Base-by-base conservation (phyloP, 2,888 invertebrate genomes). In the Zygaena filipendulae region DNA sequence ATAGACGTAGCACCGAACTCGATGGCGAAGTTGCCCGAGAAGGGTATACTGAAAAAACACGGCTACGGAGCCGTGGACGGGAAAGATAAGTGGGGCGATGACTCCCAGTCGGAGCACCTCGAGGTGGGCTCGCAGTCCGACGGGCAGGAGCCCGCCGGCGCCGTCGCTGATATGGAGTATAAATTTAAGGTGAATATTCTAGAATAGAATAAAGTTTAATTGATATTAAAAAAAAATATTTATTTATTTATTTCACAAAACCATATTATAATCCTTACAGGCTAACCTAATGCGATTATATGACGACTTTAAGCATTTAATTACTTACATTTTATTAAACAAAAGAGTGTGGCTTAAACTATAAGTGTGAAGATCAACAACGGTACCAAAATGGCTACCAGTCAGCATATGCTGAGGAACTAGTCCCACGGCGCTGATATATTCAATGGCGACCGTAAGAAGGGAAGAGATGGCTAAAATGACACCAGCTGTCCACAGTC, bases 41-140 rank as follows among this genome's bases (percentile, higher is more conserved):
- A 94, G 75, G 95, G 95, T 34, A 95, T 95, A 62, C 84, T 95
- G 57, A 95, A 95, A 84, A 94, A 93, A 75, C 87, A 87, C 51
- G 91, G 91, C 48, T 88, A 91, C 47, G 87, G 89, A 46, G 86
- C 88, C 48, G 82, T 86, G 47, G 87, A 88, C 48, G 84, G 84
- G 43, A 89, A 88, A 60, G 88, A 88, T 50, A 87, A 86, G 58
- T 90, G 89, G 90, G 85, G 83, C 8, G 87, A 87, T 33, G 86
- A 86, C 56, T 86, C 86, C 25, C 88, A 88, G 59, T 86, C 86
- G 22, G 87, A 88, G 58, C 87, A 87, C 59, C 77, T 86, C 42
- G 87, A 88, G 55, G 82, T 81, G 24, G 83, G 87, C 42, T 84
- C 85, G 21, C 85, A 86, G 59, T 85, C 86, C 21, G 88, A 90